Base-by-base conservation (phyloP, 2,888 invertebrate species). In the Pogonocherus hispidulus region DNA sequence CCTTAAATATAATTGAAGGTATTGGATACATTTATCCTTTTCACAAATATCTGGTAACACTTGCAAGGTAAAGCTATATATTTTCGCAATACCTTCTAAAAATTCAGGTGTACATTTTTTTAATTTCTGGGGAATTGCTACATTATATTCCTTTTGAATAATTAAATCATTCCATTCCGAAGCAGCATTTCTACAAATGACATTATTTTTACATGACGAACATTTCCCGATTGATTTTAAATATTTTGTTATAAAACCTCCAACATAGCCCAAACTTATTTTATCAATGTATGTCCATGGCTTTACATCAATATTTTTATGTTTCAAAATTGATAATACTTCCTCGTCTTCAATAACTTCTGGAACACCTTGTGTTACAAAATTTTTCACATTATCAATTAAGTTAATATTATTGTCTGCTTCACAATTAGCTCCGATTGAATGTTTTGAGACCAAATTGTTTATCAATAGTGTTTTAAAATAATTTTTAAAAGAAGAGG, bases 391-490 rank as follows among this genome's bases (percentile, higher is more conserved):
- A 3, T 27, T 16, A 20, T 27, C 1, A 16, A 66, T 63, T 6
- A 63, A 49, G 14, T 49, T 66, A 32, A 1, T 32, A 32, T 11
- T 16, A 14, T 51, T 41, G 9, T 41, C 41, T n/a, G n/a, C n/a
- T 41, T 66, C 66, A 62, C 66, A 64, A 23, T 66, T 66, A 8
- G 60, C 19, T 11, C 22, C 32, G 20, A 66, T 14, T 2, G 68
- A 68, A 35, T 68, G 68, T 9, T 16, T 3, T 1, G 44, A 22
- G 5, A 20, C 23, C 6, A 68, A 27, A 27, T 27, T 27, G 8
- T 27, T 27, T 27, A 27, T 5, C 18, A 68, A 3, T 19, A 68
- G 23, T 4, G 65, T 67, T 19, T 68, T 68, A 57, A 66, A 68
- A 57, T 57, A 49, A 19, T 35, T 3, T 9, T 57, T 55, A 56